Percentiles rank a stretch among this genome's conserved stretches.
phyloP scores from a whole-genome alignment of 1,140 invertebrate genomes.

The Camponotus pennsylvanicus region DNA sequence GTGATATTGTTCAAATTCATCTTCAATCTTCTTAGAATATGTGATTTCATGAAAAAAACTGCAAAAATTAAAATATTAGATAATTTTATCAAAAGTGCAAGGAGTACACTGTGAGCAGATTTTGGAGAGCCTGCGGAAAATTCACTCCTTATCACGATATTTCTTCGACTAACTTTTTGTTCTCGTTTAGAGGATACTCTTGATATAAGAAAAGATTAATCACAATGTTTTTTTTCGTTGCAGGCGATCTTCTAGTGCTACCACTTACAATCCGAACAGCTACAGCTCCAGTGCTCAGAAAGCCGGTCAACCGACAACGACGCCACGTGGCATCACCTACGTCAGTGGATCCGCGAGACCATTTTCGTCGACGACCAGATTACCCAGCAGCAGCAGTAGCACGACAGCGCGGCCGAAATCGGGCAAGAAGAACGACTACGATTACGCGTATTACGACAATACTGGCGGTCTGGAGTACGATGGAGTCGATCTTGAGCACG shows the following conservation, averaged over 20 bases:
- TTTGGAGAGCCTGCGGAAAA: neutral
- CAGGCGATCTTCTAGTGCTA: constrained; percentile 76
- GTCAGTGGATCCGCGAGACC: constrained; percentile 80
- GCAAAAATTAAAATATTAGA: neutral
- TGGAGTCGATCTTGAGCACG: constrained; percentile 82
- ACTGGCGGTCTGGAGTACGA: constrained; percentile 83
- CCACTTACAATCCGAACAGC: constrained; percentile 81
- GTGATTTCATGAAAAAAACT: neutral
- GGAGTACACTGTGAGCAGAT: neutral
- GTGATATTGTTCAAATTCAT: neutral
- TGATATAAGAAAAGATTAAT: neutral
- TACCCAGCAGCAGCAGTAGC: constrained; percentile 70
- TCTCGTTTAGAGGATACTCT: neutral
- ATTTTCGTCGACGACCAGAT: constrained; percentile 80
- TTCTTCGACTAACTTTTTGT: neutral
- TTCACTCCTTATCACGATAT: neutral
- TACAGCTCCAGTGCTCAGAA: constrained; percentile 79
- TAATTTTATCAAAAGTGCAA: neutral
- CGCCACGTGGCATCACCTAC: constrained; percentile 75
- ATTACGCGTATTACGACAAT: constrained; percentile 85
- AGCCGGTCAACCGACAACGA: constrained; percentile 73
- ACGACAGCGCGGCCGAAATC: constrained; percentile 77
- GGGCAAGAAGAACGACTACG: constrained; percentile 84
- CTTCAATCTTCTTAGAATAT: neutral
- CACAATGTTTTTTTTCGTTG: constrained; percentile 11